Conservation (phyloP, 1,140 invertebrate species). For the Thaumatotibia leucotreta region DNA sequence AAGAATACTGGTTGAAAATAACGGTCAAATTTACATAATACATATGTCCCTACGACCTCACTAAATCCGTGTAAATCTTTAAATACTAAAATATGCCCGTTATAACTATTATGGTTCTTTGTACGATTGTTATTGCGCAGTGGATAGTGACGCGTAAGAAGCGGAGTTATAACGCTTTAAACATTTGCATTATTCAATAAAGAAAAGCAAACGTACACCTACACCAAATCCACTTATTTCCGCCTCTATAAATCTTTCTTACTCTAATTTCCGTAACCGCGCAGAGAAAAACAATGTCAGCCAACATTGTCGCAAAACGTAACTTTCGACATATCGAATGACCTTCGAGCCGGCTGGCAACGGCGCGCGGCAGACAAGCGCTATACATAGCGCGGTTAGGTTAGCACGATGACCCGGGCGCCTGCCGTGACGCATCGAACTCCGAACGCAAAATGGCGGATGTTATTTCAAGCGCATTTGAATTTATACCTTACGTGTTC, state of each 20-base stretch:
- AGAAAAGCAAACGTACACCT: not conserved
- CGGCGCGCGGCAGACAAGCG: slow-evolving; percentile 32
- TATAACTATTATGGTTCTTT: too few species aligned
- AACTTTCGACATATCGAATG: slow-evolving; percentile 37
- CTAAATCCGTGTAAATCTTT: too few species aligned
- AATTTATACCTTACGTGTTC: not conserved
- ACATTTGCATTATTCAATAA: not conserved
- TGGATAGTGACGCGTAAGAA: too few species aligned
- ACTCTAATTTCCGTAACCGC: not conserved
- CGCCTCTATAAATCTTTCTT: not conserved
- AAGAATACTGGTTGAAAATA: too few species aligned
- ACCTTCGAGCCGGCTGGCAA: slow-evolving; percentile 56
- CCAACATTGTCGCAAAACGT: not conserved
- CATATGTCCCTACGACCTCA: not conserved
- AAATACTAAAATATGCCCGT: too few species aligned
- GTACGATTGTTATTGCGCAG: too few species aligned
- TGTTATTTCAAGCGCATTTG: slow-evolving; percentile 12
- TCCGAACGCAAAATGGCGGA: slow-evolving; percentile 22
- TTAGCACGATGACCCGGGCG: slow-evolving; percentile 62
- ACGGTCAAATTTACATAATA: not conserved
- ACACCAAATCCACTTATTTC: not conserved
- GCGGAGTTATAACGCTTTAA: too few species aligned
- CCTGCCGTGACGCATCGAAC: slow-evolving; percentile 54
- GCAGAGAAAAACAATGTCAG: not conserved
- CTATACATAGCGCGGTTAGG: slow-evolving; percentile 36